Base-by-base conservation (phyloP, 2,888 invertebrate genomes). In the Mythimna albipuncta region DNA sequence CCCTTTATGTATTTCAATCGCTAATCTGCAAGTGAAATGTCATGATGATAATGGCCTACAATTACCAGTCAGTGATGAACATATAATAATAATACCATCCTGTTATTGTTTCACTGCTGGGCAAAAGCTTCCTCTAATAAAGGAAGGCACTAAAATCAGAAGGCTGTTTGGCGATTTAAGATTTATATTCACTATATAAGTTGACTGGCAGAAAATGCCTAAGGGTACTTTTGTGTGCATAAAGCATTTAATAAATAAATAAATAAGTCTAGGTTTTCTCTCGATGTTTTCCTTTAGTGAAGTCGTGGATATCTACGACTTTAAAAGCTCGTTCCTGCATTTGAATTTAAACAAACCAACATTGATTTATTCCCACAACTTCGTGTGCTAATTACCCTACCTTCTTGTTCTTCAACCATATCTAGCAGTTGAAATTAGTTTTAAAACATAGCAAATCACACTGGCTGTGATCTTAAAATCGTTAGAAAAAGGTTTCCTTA, bases 1-100 rank as follows among this genome's bases (percentile, higher is more conserved):
- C 26, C 26, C 26, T 65, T 65, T 66, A n/a, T 11, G 6, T 59
- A 67, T 67, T 76, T 76, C 6, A 58, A 4, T 59, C 52, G 26
- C 10, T 9, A 73, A 52, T 67, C 66, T 76, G 41, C 50, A 57
- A 35, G n/a, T 76, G 21, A 58, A 72, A 58, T 73, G 19, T 50
- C 11, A 58, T 58, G 11, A 44, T 62, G 21, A 50, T 50, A 57
- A 57, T 76, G 32, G n/a, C 32, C 13, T 21, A 55, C 13, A 32
- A 16, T 41, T 6, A 41, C 32, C 38, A n/a, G 2, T 32, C 26
- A 32, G 63, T 47, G 6, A 44, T 11, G 32, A 32, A 35, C 35
- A n/a, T 32, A 35, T 35, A n/a, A 58, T 57, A 57, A 57, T 32
- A 32, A 57, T 19, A 16, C 35, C 58, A 58, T 6, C 32, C 1